phyloP scores from a whole-genome alignment of 2,888 invertebrate genomes.

The Melikaiella ostensackeni region DNA sequence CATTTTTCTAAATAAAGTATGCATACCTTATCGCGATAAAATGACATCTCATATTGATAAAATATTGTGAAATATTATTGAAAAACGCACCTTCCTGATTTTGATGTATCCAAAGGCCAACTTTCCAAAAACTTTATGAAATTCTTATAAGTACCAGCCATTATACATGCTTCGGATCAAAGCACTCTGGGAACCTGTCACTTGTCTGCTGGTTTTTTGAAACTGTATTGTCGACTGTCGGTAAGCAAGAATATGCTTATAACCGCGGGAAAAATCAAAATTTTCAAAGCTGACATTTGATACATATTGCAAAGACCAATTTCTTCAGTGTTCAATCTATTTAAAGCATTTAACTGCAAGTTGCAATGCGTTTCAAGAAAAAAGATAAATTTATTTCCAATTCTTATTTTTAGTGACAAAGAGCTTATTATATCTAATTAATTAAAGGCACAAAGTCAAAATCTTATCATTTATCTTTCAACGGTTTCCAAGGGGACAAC shows the following conservation, averaged over 20 bases:
- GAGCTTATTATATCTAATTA: background rate
- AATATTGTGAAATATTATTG: conserved; percentile 44
- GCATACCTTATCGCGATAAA: background rate
- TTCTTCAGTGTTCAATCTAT: no score
- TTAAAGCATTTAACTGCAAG: background rate
- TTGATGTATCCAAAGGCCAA: conserved; percentile 87
- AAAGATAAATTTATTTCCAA: background rate
- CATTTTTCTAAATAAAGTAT: background rate
- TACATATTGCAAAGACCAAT: no score
- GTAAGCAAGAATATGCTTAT: background rate
- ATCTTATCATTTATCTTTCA: conserved; percentile 49
- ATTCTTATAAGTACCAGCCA: conserved; percentile 86
- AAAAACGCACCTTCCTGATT: conserved; percentile 83
- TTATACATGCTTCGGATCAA: conserved; percentile 64
- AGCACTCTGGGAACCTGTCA: background rate
- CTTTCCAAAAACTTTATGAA: conserved; percentile 86
- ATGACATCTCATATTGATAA: background rate
- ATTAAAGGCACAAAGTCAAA: background rate
- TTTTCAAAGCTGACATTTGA: background rate
- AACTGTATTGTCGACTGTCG: background rate
- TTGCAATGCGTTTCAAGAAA: background rate
- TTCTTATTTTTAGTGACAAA: background rate
- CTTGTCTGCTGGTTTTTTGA: background rate
- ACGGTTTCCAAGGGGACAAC: conserved; percentile 79
- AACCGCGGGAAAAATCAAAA: background rate